A percentile compares a stretch with the other conserved stretches of the same genome.
Conservation (phyloP, 2,888 invertebrate genomes). For the Phlogophora meticulosa region DNA sequence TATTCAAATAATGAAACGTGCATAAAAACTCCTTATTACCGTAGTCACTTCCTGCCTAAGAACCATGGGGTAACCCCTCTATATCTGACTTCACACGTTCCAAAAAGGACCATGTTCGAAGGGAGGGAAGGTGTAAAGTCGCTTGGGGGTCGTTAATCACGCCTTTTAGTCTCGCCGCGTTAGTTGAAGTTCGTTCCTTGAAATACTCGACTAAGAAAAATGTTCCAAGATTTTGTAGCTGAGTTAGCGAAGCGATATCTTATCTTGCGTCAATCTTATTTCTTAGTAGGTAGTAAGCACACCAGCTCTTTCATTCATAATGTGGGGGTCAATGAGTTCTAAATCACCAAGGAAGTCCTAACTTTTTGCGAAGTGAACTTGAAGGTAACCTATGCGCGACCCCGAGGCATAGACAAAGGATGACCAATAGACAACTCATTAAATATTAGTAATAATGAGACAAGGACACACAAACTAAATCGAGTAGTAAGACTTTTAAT, state of each 20-base stretch:
- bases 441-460: too few relatives aligned
- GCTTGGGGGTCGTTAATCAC: constrained; percentile 62
- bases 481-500: too few relatives aligned
- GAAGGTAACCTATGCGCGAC: background rate
- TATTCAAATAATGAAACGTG: constrained; percentile 82
- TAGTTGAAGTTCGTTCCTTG: constrained; percentile 68
- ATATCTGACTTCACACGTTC: constrained; percentile 34
- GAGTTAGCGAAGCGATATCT: constrained; percentile 34
- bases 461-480: too few relatives aligned
- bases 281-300: constrained; percentile 19
- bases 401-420: background rate
- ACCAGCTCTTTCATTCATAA: constrained; percentile 26
- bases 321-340: background rate
- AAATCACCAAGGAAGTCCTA: background rate
- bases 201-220: constrained; percentile 65
- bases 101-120: constrained; percentile 61
- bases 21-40: constrained; percentile 86
- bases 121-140: constrained; percentile 59
- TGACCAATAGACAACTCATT: too few relatives aligned
- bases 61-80: constrained; percentile 72
- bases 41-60: constrained; percentile 80
- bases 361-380: background rate
- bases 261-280: constrained; percentile 48
- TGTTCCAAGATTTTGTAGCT: constrained; percentile 47
- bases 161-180: constrained; percentile 66